Percentiles rank a stretch among this genome's conserved stretches.
Conservation (phyloP, 1,140 invertebrate genomes). For the Drosophila melanogaster region Release_6_plus_ISO1_MT NT_037436.4:11470001-11470500, state of each 20-base stretch:
- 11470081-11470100: conserved; percentile 80
- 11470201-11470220: conserved; percentile 66
- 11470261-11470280: conserved; percentile 54
- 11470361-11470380: conserved; percentile 4
- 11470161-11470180: conserved; percentile 41
- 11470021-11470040: conserved; percentile 64
- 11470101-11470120: conserved; percentile 81
- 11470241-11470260: conserved; percentile 69
- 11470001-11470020: conserved; percentile 81
- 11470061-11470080: conserved; percentile 80
- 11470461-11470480: neutral
- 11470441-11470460: neutral
- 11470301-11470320: neutral
- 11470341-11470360: conserved; percentile 57
- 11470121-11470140: conserved; percentile 52
- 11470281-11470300: conserved; percentile 57
- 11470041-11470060: conserved; percentile 75
- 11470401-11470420: conserved; percentile 29
- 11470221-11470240: conserved; percentile 70
- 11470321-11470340: conserved; percentile 34
- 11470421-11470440: neutral
- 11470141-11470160: conserved; percentile 1
- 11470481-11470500: neutral
- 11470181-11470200: conserved; percentile 43
- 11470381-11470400: conserved; percentile 21